A percentile compares a stretch with the other conserved stretches of the same genome.
phyloP scores from a whole-genome alignment of 23 tunicate genomes.

The Phallusia fumigata region DNA sequence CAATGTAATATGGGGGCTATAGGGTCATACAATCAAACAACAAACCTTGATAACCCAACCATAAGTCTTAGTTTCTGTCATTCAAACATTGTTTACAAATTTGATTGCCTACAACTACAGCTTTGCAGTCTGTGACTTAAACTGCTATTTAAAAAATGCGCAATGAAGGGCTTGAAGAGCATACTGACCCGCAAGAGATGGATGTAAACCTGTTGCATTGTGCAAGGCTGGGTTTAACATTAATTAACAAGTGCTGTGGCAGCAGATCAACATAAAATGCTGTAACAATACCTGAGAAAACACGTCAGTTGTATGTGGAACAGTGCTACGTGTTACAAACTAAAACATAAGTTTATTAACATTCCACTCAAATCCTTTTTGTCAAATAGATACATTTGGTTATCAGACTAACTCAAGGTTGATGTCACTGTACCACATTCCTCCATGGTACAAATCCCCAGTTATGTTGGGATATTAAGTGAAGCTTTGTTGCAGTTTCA shows the following conservation, averaged over 20 bases:
- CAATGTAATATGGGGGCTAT: too few species aligned
- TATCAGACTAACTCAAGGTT: conserved; percentile 64
- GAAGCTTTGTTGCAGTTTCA: neutral
- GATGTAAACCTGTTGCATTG: conserved; percentile 48
- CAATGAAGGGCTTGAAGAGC: neutral
- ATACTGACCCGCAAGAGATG: neutral
- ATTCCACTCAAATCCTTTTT: too few species aligned
- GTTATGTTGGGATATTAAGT: conserved; percentile 26
- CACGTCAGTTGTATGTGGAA: neutral
- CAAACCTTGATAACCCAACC: too few species aligned
- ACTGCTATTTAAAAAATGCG: neutral
- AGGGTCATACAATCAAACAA: too few species aligned
- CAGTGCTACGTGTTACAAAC: too few species aligned
- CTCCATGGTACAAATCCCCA: conserved; percentile 80
- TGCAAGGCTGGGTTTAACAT: conserved; percentile 56
- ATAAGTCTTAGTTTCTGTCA: too few species aligned
- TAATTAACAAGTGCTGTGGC: conserved; percentile 43
- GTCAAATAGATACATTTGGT: too few species aligned
- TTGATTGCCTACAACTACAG: too few species aligned
- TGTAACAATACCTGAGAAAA: neutral
- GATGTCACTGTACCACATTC: conserved; percentile 47
- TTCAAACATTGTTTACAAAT: too few species aligned
- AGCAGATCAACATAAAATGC: neutral
- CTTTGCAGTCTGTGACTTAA: too few species aligned
- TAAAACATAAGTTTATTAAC: too few species aligned